A percentile compares a stretch with the other conserved stretches of the same genome.
phyloP scores from a whole-genome alignment of 92 coral and sea anemone species.

The Parazoanthus darwini region DNA sequence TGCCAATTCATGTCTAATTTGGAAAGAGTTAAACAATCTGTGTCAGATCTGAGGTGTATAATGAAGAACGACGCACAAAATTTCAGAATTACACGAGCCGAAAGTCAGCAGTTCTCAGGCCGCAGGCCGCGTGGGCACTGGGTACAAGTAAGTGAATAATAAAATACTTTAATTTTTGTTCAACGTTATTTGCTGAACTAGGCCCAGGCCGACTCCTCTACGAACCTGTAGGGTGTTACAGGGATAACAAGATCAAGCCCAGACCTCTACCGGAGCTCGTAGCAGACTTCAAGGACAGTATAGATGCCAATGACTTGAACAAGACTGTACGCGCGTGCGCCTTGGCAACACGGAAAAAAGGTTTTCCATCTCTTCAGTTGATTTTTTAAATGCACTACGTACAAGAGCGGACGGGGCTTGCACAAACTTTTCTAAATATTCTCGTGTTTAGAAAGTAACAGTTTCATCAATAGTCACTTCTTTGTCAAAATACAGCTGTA shows the following conservation, averaged over 20 bases:
- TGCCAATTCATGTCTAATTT: neutral
- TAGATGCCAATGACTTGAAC: constrained; percentile 63
- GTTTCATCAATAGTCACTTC: too few species aligned
- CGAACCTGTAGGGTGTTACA: constrained; percentile 72
- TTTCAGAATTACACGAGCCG: too few species aligned
- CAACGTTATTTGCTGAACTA: neutral
- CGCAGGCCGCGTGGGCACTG: too few species aligned
- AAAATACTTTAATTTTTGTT: neutral
- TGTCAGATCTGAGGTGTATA: too few species aligned
- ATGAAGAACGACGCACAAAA: too few species aligned
- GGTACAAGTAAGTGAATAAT: neutral
- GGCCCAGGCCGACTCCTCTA: neutral
- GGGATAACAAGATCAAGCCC: constrained; percentile 79
- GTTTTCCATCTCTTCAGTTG: neutral
- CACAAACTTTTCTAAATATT: too few species aligned
- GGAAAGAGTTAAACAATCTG: too few species aligned
- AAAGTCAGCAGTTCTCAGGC: too few species aligned
- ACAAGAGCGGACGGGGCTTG: neutral
- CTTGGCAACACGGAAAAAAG: constrained; percentile 48
- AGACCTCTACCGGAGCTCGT: constrained; percentile 89
- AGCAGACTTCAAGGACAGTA: constrained; percentile 61
- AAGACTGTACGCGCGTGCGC: constrained; percentile 79
- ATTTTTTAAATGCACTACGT: neutral
- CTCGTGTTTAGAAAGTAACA: too few species aligned
- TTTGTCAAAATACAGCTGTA: too few species aligned